Evolutionary conservation across 2,888 invertebrate species (phyloP).

Genomic region (Orgyia antiqua): DNA sequence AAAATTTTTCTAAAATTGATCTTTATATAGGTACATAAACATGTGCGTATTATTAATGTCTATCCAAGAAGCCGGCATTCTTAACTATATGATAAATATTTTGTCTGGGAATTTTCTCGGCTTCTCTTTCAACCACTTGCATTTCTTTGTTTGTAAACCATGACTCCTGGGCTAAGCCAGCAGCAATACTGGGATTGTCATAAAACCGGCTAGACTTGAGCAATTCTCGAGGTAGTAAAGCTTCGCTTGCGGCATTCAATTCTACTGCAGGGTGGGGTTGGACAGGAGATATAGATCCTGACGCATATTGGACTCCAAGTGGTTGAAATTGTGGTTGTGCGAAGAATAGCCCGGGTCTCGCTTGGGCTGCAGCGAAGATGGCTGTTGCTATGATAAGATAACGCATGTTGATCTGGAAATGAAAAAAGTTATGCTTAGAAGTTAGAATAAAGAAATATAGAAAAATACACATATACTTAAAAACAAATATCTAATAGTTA

Average conservation of each 20-base stretch:
- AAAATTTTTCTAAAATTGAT: too few species aligned
- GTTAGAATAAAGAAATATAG: too few species aligned
- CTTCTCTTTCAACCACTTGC: constrained; percentile 87
- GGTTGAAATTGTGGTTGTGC: constrained; percentile 58
- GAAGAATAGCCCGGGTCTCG: constrained; percentile 67
- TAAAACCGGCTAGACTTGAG: constrained; percentile 83
- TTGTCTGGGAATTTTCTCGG: constrained; percentile 87
- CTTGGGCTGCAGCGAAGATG: constrained; percentile 57
- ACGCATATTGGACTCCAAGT: constrained; percentile 69
- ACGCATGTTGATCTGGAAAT: constrained; percentile 48
- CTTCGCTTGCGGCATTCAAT: constrained; percentile 83
- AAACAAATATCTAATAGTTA: too few species aligned
- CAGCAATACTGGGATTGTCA: constrained; percentile 85
- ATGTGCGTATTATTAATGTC: constrained; percentile 38
- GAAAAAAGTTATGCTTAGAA: too few species aligned
- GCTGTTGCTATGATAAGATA: constrained; percentile 44
- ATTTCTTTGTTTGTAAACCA: constrained; percentile 88
- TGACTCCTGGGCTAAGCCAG: constrained; percentile 86
- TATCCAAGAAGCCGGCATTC: constrained; percentile 81
- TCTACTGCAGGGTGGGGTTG: constrained; percentile 85
- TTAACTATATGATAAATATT: constrained; percentile 86
- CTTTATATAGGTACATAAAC: too few species aligned
- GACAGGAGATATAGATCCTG: constrained; percentile 35
- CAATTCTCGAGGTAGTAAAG: constrained; percentile 83
- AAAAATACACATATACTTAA: too few species aligned